Evolutionary conservation across 1,140 invertebrate species (phyloP).

Genomic region (Polypedilum vanderplanki): DNA sequence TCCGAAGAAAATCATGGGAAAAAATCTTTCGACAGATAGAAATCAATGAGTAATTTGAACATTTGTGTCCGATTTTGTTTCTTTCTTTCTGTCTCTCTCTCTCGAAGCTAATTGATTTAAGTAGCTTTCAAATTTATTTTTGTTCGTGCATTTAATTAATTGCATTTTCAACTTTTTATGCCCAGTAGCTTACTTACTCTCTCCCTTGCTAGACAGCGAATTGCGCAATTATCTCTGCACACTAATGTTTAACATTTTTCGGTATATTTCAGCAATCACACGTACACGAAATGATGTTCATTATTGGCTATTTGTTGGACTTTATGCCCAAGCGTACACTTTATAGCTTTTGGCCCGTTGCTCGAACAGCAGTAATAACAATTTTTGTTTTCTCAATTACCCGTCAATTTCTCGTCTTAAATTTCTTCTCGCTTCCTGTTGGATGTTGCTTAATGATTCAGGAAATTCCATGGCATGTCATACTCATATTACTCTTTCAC

Average conservation of each 20-base stretch:
- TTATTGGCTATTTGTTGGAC: slow-evolving; percentile 12
- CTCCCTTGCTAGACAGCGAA: not conserved
- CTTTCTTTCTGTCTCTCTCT: not conserved
- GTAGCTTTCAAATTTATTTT: not conserved
- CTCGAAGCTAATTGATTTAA: not conserved
- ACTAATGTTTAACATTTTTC: not conserved
- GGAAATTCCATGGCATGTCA: slow-evolving; percentile 26
- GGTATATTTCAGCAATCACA: not conserved
- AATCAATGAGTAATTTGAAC: not conserved
- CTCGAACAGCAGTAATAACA: not conserved
- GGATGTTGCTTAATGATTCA: slow-evolving; percentile 17
- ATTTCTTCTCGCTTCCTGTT: slow-evolving; percentile 26
- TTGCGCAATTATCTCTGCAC: not conserved
- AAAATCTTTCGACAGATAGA: slow-evolving; percentile 6
- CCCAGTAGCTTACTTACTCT: not conserved
- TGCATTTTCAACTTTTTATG: not conserved
- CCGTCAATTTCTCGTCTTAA: slow-evolving; percentile 6
- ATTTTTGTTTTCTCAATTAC: not conserved
- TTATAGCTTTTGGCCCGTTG: not conserved
- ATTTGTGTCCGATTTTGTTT: slow-evolving; percentile 19
- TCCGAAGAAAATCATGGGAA: slow-evolving; percentile 17
- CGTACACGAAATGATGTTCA: not conserved
- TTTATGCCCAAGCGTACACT: not conserved
- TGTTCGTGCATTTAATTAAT: slow-evolving; percentile 19
- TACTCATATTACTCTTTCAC: not conserved